These are phyloP conservation scores for Galerucella pusilla DNA, from an alignment of 2,888 invertebrate species.

Conservation along the genomic window DNA sequence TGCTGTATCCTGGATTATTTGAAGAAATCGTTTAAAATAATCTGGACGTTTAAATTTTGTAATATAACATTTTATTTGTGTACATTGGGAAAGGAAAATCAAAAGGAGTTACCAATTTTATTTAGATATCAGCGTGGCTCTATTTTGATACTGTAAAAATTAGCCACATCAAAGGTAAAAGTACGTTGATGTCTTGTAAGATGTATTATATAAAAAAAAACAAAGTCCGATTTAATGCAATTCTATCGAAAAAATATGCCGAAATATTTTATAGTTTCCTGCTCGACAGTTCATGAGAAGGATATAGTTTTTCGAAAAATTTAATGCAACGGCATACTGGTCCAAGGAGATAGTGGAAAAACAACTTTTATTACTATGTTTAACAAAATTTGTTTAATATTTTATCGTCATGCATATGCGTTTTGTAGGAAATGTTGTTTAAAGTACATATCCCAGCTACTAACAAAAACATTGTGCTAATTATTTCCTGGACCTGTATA, in stretches of 20 bases:
- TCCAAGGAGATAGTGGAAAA: background rate
- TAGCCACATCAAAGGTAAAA: conserved; percentile 45
- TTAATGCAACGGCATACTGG: background rate
- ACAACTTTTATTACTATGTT: background rate
- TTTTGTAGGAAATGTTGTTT: too few species aligned
- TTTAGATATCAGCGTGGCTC: conserved; percentile 46
- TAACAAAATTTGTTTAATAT: too few species aligned
- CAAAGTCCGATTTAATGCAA: conserved; percentile 5
- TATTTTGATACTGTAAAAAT: conserved; percentile 48
- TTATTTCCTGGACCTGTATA: too few species aligned
- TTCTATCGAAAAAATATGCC: conserved; percentile 4
- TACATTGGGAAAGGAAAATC: conserved; percentile 46
- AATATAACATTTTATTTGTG: conserved; percentile 46
- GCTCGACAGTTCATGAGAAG: conserved; percentile 20
- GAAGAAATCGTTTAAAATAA: conserved; percentile 45
- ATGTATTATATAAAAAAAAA: conserved; percentile 32
- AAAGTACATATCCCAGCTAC: too few species aligned
- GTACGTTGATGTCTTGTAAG: conserved; percentile 45
- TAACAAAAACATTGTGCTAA: too few species aligned
- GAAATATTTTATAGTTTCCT: conserved; percentile 20
- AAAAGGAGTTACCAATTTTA: conserved; percentile 46
- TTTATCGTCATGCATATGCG: too few species aligned
- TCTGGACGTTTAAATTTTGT: conserved; percentile 45
- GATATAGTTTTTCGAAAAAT: background rate
- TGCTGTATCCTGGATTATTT: conserved; percentile 40